Base-by-base conservation (phyloP, 1,140 invertebrate genomes). In the Sitobion miscanthi region DNA sequence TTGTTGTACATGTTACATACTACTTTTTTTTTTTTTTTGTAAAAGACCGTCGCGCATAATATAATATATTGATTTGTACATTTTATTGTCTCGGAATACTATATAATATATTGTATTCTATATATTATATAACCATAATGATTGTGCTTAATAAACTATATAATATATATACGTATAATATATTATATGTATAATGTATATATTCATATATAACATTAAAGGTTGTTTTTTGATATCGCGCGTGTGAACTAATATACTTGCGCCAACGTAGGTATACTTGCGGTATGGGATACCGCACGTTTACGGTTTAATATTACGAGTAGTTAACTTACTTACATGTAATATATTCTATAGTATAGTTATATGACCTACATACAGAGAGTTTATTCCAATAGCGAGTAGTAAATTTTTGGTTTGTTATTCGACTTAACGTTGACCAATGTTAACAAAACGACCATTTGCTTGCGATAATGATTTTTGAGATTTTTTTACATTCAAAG, bases 71-170 rank as follows among this genome's bases (percentile, higher is more conserved):
- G 88, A 90, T 62, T 90, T 90, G 57, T 90, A 90, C 89, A 69
- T 90, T 57, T 90, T 62, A 62, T 38, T 38, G 54, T 90, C n/a
- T 90, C 54, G 57, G 42, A 42, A 30, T 86, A 45, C 83, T 87
- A 87, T 49, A 87, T 38, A n/a, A 49, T 52, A 52, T 52, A 52
- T 89, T 8, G 23, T 38, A 89, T 42, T 42, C 42, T 35, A 89
- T 62, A 69, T 69, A 69, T 69, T 14, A n/a, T 69, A n/a, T 20
- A 77, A 77, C 14, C 5, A 35, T 77, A 17, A 20, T 77, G 4
- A 17, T 77, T 77, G 89, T 90, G 89, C 89, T 90, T 90, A 90
- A 90, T 45, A 90, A 89, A 89, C 45, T 38, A 90, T 90, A 83
- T 83, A 54, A 90, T 90, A 83, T 83, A 54, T 54, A 83, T 83